Evolutionary conservation across 2,113 vertebrate species (phyloP), one percentile per base, ranked within the genome.

Genomic region (Paralichthys olivaceus): DNA sequence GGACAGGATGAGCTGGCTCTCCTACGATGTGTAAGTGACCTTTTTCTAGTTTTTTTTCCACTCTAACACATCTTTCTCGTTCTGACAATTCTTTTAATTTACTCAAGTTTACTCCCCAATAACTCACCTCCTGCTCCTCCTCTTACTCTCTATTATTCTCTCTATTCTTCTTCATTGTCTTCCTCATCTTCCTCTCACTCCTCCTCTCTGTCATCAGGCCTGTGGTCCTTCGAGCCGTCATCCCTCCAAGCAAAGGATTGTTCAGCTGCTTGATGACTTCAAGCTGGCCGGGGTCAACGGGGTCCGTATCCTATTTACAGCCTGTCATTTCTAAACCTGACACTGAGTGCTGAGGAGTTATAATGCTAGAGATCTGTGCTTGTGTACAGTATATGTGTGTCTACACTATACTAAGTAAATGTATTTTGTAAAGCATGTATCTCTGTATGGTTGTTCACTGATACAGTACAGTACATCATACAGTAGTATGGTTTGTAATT

Each of bases 191-290:
- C 25, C 37, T 43, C 12, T 1, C 32, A 58, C 62, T 55, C 11
- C 23, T 47, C 49, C 56, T 57, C 45, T 49, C 45, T 40, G 12
- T 40, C 45, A 49, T 64, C 90, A 96, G 96, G 94, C 95, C 61
- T 89, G 85, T 54, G 92, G 93, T 29, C 92, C 93, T 47, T 90
- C 78, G 28, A 93, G 86, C 69, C 93, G 93, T 17, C 93, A 95
- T 43, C 93, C 2, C 3, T 85, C 91, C 51, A 95, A 93, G 68
- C 89, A 88, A 58, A 93, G 90, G 72, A 90, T 96, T 0, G 71
- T 96, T 64, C 91, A 79, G 77, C 90, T 96, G 78, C 84, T 96
- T 32, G 95, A 96, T 0, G 94, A 96, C 81, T 96, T 97, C 83
- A 95, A 95, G 86, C 87, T 96, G 84, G 94, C 92, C 1, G 95